Evolutionary conservation across 92 coral and sea anemone genomes (phyloP).

Genomic region (Bergia puertoricense): DNA sequence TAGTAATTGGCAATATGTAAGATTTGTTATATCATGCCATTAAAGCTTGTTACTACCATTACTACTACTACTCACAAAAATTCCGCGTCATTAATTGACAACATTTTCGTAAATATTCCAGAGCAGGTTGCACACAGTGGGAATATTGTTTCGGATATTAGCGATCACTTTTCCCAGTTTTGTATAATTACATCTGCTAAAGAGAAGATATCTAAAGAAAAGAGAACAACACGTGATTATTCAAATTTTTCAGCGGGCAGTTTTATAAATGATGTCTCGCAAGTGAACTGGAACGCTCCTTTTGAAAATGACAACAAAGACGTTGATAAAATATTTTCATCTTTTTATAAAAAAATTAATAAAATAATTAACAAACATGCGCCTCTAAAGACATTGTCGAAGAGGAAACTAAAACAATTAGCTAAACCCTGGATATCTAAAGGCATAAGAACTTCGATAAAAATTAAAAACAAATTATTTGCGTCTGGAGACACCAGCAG

Average conservation of each 20-base stretch:
- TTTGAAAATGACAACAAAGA: slow-evolving; percentile 29
- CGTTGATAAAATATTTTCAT: slow-evolving; percentile 43
- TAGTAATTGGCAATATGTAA: too few relatives aligned
- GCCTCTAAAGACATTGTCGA: slow-evolving; percentile 39
- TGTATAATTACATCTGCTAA: neutral
- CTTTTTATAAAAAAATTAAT: slow-evolving; percentile 44
- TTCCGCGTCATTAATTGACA: too few relatives aligned
- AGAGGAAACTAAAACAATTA: slow-evolving; percentile 50
- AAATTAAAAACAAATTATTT: slow-evolving; percentile 28
- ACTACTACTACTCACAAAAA: too few relatives aligned
- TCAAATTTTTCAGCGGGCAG: slow-evolving; percentile 5
- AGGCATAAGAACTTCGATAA: slow-evolving; percentile 33
- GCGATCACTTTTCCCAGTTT: too few relatives aligned
- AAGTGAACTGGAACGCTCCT: slow-evolving; percentile 1
- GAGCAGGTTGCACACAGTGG: too few relatives aligned
- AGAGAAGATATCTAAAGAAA: neutral
- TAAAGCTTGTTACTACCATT: too few relatives aligned
- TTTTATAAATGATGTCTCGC: neutral
- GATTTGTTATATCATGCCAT: too few relatives aligned
- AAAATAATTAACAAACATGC: slow-evolving; percentile 51
- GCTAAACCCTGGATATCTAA: slow-evolving; percentile 42
- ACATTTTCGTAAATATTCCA: too few relatives aligned
- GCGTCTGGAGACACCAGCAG: too few relatives aligned
- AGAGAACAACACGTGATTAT: slow-evolving; percentile 10
- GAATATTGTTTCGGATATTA: too few relatives aligned